Evolutionary conservation across 2,888 invertebrate species (phyloP).

Genomic region (Baronia brevicornis): DNA sequence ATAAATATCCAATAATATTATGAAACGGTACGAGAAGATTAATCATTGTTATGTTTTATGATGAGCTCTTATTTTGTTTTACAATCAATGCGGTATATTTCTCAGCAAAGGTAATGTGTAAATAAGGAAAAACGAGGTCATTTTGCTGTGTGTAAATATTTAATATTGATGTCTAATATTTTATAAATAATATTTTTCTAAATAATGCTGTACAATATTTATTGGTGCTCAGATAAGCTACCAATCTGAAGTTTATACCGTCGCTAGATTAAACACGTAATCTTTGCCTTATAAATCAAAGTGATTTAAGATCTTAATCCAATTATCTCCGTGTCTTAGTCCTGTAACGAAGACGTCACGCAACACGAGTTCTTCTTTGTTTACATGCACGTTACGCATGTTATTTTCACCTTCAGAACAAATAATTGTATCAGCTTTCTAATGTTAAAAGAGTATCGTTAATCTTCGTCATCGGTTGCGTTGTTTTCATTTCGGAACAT

Average conservation of each 20-base stretch:
- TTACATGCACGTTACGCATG: too few relatives aligned
- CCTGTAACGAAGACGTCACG: constrained; percentile 13
- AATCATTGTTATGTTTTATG: too few relatives aligned
- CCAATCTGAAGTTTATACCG: constrained; percentile 1
- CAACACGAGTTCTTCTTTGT: constrained; percentile 9
- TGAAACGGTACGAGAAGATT: too few relatives aligned
- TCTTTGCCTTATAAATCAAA: constrained; percentile 12
- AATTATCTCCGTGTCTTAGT: constrained; percentile 11
- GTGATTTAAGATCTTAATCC: constrained; percentile 14
- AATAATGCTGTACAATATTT: too few relatives aligned
- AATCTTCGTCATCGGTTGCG: not conserved
- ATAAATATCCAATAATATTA: too few relatives aligned
- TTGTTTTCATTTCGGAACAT: not conserved
- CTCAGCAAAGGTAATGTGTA: too few relatives aligned
- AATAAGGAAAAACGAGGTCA: too few relatives aligned
- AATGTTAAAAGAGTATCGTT: constrained; percentile 3
- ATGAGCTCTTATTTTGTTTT: too few relatives aligned
- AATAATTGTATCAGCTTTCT: constrained; percentile 7
- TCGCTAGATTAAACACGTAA: constrained; percentile 5
- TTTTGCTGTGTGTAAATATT: too few relatives aligned
- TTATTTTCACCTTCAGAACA: constrained; percentile 7
- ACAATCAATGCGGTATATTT: too few relatives aligned
- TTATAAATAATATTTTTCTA: too few relatives aligned
- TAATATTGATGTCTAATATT: too few relatives aligned
- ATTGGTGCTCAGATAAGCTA: constrained; percentile 1